Percentiles rank a stretch among this genome's conserved stretches.
phyloP scores from a whole-genome alignment of 1,140 invertebrate genomes.

The Eulimnadia texana region DNA sequence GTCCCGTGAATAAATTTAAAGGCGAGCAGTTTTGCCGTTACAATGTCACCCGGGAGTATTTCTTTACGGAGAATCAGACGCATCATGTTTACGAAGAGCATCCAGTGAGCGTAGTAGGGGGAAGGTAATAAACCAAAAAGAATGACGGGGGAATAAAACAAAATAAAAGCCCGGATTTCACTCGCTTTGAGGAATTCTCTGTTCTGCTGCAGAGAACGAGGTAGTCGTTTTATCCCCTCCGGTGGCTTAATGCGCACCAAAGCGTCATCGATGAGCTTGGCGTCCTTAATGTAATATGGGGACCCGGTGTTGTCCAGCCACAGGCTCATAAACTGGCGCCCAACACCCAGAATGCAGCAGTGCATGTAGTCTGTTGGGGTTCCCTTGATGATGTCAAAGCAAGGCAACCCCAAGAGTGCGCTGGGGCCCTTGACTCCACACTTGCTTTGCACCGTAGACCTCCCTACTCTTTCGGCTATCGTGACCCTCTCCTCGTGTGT shows the following conservation, averaged over 20 bases:
- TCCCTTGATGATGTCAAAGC: constrained; percentile 5
- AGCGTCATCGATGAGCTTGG: not conserved
- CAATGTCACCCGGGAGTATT: constrained; percentile 1
- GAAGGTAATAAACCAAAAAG: not conserved
- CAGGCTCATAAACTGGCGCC: not conserved
- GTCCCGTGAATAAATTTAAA: not conserved
- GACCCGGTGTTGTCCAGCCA: constrained; percentile 5
- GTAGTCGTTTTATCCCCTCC: constrained; percentile 1
- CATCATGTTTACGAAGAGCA: constrained; percentile 3
- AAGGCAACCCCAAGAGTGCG: not conserved
- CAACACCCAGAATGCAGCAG: not conserved
- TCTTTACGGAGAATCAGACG: constrained; percentile 3
- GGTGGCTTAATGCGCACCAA: constrained; percentile 1
- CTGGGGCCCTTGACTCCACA: not conserved
- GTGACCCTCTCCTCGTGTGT: not conserved
- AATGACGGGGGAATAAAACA: constrained; percentile 8
- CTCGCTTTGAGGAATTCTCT: constrained; percentile 5
- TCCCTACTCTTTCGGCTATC: not conserved
- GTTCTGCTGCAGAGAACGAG: not conserved
- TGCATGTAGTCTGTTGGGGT: constrained; percentile 6
- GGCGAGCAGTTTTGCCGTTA: not conserved
- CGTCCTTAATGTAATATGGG: constrained; percentile 6
- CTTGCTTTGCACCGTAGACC: too few species aligned
- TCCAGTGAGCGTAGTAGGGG: constrained; percentile 6
- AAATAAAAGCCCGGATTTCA: constrained; percentile 1